phyloP scores from a whole-genome alignment of 2,113 vertebrate species.

The Solenodon paradoxus region DNA sequence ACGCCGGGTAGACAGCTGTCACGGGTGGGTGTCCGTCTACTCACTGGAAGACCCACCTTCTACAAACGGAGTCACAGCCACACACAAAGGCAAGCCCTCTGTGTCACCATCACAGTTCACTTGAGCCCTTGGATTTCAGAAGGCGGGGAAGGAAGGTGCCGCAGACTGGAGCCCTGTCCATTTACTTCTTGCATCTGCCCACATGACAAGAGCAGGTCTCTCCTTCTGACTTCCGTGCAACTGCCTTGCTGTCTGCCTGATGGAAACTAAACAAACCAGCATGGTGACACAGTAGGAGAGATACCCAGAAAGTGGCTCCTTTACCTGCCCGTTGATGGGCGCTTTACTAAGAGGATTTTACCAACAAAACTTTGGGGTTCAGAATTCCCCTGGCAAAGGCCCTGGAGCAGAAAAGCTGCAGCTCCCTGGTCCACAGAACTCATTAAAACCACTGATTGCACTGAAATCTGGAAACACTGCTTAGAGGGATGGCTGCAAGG shows the following conservation, averaged over 20 bases:
- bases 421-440: not conserved
- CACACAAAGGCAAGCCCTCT: not conserved
- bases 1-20: not conserved
- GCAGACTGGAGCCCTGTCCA: no score
- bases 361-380: conserved; percentile 51
- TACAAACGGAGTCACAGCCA: not conserved
- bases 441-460: not conserved
- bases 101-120: no score
- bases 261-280: no score
- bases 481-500: not conserved
- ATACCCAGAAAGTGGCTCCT: not conserved
- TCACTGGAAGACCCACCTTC: conserved; percentile 1
- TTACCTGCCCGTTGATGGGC: not conserved
- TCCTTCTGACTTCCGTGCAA: no score
- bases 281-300: no score
- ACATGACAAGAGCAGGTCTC: no score
- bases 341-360: not conserved
- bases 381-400: not conserved
- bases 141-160: no score
- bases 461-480: not conserved
- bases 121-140: not conserved
- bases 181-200: no score
- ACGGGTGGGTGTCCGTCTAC: not conserved
- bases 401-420: no score
- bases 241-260: no score